These are phyloP conservation scores for Eulemur rubriventer DNA, from an alignment of 2,797 vertebrate species.

Conservation along the genomic window DNA sequence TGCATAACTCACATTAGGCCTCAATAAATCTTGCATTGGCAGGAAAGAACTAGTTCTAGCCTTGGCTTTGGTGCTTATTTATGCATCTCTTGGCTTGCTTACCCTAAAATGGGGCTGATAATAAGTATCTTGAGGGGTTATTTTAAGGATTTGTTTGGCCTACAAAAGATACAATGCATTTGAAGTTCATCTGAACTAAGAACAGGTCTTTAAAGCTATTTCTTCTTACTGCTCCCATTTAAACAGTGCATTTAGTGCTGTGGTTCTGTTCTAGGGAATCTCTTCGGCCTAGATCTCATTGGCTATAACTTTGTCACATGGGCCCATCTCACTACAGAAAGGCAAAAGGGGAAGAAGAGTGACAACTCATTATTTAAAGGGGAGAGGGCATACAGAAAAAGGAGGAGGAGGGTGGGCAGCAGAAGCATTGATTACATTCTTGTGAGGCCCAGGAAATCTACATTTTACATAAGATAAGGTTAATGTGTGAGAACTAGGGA, in stretches of 20 bases:
- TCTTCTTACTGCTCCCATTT: background rate
- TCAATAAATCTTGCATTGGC: background rate
- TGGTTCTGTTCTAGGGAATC: background rate
- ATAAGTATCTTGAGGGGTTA: background rate
- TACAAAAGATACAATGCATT: background rate
- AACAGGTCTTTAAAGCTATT: background rate
- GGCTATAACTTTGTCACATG: background rate
- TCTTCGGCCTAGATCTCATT: background rate
- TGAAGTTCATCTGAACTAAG: background rate
- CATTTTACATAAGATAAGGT: too few species aligned
- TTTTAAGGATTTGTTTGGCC: background rate
- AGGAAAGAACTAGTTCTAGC: background rate
- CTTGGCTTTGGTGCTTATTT: background rate
- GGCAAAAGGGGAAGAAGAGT: background rate
- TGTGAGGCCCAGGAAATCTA: too few species aligned
- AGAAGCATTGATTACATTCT: too few species aligned
- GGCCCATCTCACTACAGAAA: background rate
- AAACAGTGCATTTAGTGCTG: fast-evolving
- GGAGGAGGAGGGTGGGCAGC: too few species aligned
- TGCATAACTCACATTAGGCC: background rate
- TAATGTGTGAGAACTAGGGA: too few species aligned
- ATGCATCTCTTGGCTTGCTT: background rate
- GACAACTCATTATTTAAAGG: too few species aligned
- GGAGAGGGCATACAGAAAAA: background rate
- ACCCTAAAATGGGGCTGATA: background rate